Evolutionary conservation across 2,797 vertebrate species (phyloP).

Genomic region (Danio jaintianensis): DNA sequence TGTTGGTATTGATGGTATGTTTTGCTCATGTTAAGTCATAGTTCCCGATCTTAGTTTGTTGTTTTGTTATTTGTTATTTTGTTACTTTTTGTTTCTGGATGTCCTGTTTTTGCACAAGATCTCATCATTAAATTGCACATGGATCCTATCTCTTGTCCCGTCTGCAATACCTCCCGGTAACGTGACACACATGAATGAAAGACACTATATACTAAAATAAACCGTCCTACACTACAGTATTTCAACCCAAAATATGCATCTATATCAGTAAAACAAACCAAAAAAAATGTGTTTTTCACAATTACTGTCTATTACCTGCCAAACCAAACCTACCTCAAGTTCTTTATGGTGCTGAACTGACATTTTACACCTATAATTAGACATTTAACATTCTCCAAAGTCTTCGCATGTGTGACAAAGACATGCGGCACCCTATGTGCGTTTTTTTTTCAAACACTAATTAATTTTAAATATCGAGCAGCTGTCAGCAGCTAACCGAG

Average conservation of each 20-base stretch:
- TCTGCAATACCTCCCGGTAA: no score
- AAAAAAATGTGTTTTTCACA: neutral
- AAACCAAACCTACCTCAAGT: slow-evolving; percentile 28
- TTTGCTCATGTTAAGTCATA: no score
- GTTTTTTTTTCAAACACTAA: slow-evolving; percentile 33
- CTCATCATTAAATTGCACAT: no score
- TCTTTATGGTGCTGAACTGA: slow-evolving; percentile 17
- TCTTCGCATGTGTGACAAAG: slow-evolving; percentile 19
- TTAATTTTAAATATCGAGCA: slow-evolving; percentile 26
- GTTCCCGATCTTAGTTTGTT: no score
- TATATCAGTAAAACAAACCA: neutral
- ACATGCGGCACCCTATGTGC: slow-evolving; percentile 11
- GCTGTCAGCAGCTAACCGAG: slow-evolving; percentile 37
- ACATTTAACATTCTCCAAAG: slow-evolving; percentile 35
- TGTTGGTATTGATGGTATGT: no score
- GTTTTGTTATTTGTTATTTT: no score
- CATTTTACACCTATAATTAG: slow-evolving; percentile 36
- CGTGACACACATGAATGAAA: neutral
- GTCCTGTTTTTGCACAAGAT: no score
- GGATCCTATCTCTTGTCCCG: no score
- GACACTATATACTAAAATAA: neutral
- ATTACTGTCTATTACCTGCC: slow-evolving; percentile 28
- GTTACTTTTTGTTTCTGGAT: no score
- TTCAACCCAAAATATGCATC: neutral
- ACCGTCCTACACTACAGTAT: neutral